Evolutionary conservation across 2,113 vertebrate species (phyloP).

Genomic region (Coptodon bakossiorum): DNA sequence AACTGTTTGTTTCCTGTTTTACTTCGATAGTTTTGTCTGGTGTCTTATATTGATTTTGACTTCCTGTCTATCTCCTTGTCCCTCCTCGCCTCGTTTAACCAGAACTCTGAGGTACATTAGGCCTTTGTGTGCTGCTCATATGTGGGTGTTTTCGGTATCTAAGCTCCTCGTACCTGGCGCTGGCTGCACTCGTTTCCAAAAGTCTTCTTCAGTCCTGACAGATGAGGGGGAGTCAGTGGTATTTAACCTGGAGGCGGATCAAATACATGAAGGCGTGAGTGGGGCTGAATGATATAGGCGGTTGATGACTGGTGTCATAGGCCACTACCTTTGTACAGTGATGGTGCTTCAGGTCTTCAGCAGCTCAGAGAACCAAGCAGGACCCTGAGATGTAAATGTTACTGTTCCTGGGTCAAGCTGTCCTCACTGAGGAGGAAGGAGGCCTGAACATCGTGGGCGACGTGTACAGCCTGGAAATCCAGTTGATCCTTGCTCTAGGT

Average conservation of each 20-base stretch:
- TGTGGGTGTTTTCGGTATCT: neutral
- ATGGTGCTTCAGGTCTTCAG: neutral
- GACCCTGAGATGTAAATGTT: neutral
- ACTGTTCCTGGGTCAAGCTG: neutral
- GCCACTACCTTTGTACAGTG: neutral
- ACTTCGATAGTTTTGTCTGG: neutral
- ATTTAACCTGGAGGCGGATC: neutral
- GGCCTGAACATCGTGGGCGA: neutral
- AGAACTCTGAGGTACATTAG: neutral
- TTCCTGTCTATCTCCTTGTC: neutral
- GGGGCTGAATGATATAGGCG: neutral
- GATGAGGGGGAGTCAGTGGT: neutral
- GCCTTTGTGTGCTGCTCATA: neutral
- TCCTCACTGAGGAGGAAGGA: neutral
- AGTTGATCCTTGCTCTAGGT: neutral
- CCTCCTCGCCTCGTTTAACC: neutral
- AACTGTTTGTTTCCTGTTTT: neutral
- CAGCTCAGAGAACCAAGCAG: neutral
- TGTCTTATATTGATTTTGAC: neutral
- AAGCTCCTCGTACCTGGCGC: neutral
- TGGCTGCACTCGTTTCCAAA: neutral
- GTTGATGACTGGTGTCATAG: neutral
- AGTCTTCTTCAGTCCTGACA: neutral
- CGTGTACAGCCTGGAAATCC: neutral
- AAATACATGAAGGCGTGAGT: neutral